A percentile compares a stretch with the other conserved stretches of the same genome.
Evolutionary conservation across 2,888 invertebrate species (phyloP).

Genomic region (Hesperia comma): DNA sequence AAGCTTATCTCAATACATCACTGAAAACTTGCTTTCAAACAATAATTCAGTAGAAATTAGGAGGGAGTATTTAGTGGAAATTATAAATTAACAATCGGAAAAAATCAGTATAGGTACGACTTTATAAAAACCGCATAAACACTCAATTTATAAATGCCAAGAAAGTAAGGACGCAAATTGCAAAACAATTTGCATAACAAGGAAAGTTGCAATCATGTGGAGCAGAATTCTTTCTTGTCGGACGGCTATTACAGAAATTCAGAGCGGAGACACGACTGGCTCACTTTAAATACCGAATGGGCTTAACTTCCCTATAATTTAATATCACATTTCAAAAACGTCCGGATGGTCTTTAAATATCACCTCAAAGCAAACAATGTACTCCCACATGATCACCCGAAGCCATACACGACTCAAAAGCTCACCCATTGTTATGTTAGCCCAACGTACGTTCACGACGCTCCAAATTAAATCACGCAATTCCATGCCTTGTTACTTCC

Average conservation of each 20-base stretch:
- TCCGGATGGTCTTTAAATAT: conserved; percentile 56
- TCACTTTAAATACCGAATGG: conserved; percentile 60
- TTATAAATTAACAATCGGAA: too few species aligned
- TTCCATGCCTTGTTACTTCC: conserved; percentile 47
- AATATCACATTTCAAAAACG: conserved; percentile 54
- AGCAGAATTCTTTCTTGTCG: conserved; percentile 36
- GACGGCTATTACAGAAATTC: conserved; percentile 35
- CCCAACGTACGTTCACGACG: conserved; percentile 52
- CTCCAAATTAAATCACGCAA: conserved; percentile 45
- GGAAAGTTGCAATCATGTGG: conserved; percentile 37
- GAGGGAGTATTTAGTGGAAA: too few species aligned
- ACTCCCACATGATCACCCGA: conserved; percentile 65
- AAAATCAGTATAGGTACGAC: neutral
- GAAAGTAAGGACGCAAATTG: conserved; percentile 23
- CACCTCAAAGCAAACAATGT: conserved; percentile 72
- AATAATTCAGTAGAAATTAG: too few species aligned
- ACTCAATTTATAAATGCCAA: conserved; percentile 11
- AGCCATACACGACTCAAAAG: conserved; percentile 77
- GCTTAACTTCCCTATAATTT: conserved; percentile 58
- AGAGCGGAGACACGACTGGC: conserved; percentile 42
- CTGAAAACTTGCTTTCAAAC: too few species aligned
- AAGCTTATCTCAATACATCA: too few species aligned
- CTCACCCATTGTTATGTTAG: conserved; percentile 72
- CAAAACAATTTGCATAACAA: conserved; percentile 37
- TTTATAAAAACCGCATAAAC: neutral